Base-by-base conservation (phyloP, 2,113 vertebrate species). In the Chascanopsetta lugubris region DNA sequence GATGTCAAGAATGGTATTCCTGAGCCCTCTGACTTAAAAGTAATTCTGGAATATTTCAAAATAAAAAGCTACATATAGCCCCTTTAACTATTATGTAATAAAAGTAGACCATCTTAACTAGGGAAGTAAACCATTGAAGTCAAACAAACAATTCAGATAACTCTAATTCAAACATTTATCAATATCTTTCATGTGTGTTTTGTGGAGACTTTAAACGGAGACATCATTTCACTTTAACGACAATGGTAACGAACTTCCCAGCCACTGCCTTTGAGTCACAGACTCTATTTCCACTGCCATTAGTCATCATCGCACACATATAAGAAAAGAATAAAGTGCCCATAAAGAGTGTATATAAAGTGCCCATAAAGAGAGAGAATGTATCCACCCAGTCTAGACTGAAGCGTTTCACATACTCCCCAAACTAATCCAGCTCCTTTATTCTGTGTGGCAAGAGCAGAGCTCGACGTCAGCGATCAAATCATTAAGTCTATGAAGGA, bases 401-500 rank as follows among this genome's bases (percentile, higher is more conserved):
- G 57, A 70, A 61, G 65, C 48, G 57, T 38, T 68, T 75, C 15
- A 72, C 43, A 17, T 47, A 59, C 26, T 57, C 58, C 34, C 49
- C 40, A 26, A 67, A 57, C 57, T 60, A 73, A 71, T 65, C 22
- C 34, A 9, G 0, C 42, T 30, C 20, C 9, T 49, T 47, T 47
- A 62, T 30, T 22, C 26, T 56, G 5, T 48, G 30, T 22, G 38
- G 5, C 51, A 43, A 29, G 64, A 34, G 57, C 24, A 26, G n/a
- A 43, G 61, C 27, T 59, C 30, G 36, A 32, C 15, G 61, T 36
- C 61, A 38, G 24, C 60, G 32, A 61, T 22, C 17, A 46, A 64
- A 36, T 21, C 18, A 65, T 34, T 20, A 50, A 55, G 6, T 51
- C 9, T 15, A 24, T 15, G 2, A 45, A 45, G 25, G 18, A 40